These are phyloP conservation scores for Styela clava DNA, from an alignment of 23 tunicate species.

Conservation along the genomic window DNA sequence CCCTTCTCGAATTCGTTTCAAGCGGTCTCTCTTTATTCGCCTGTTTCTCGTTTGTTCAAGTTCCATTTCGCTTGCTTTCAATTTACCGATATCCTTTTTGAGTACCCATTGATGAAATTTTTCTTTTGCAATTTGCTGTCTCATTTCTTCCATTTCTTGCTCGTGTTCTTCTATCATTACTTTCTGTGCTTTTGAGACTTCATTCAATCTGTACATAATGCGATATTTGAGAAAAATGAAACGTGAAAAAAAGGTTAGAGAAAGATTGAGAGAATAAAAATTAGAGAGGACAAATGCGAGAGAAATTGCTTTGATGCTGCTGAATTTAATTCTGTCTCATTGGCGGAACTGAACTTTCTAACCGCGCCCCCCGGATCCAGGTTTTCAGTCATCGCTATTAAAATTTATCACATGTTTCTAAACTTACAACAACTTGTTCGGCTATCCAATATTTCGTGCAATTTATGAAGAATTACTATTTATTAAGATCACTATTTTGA, in stretches of 20 bases:
- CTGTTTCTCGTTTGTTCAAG: slow-evolving; percentile 38
- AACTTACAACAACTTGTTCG: no score
- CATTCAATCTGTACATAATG: slow-evolving; percentile 40
- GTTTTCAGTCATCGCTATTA: no score
- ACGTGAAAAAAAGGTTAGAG: background rate
- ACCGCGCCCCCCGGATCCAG: no score
- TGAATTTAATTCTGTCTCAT: no score
- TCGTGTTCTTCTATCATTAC: slow-evolving; percentile 19
- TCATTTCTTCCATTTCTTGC: slow-evolving; percentile 31
- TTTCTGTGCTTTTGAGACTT: slow-evolving; percentile 43
- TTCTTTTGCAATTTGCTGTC: slow-evolving; percentile 38
- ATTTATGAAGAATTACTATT: no score
- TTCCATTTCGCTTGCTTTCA: slow-evolving; percentile 40
- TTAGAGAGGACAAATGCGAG: no score
- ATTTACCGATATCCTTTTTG: slow-evolving; percentile 28
- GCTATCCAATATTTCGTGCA: no score
- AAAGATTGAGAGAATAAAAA: no score
- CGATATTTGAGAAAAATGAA: slow-evolving; percentile 8
- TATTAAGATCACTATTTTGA: no score
- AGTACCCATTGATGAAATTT: slow-evolving; percentile 50
- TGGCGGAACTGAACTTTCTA: no score
- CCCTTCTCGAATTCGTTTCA: background rate
- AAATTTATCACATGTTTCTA: no score
- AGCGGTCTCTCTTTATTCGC: slow-evolving; percentile 24
- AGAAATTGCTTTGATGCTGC: background rate